Evolutionary conservation across 2,888 invertebrate species (phyloP), one percentile per base, ranked within the genome.

Genomic region (Prionchulus punctatus): DNA sequence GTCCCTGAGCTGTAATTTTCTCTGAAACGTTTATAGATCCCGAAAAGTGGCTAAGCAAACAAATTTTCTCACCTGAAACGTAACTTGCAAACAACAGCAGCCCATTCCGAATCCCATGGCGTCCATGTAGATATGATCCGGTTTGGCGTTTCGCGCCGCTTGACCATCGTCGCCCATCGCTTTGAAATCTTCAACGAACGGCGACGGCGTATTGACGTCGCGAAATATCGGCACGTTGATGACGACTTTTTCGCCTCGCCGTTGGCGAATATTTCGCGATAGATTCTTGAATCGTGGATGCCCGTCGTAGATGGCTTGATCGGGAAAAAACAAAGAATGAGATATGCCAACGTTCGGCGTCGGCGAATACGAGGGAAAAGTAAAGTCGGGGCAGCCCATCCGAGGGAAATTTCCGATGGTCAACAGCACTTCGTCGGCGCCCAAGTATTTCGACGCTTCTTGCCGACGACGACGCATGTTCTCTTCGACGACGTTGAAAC

Each of bases 51-150:
- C n/a, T n/a, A n/a, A n/a, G n/a, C n/a, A n/a, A n/a, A n/a, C n/a
- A n/a, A n/a, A n/a, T n/a, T n/a, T n/a, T n/a, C n/a, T n/a, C n/a
- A n/a, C n/a, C n/a, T n/a, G n/a, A n/a, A n/a, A n/a, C n/a, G n/a
- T n/a, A n/a, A n/a, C n/a, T 73, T 96, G 96, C 43, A 96, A 78
- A 71, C 94, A 96, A 68, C 89, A 91, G 72, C 92, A 92, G 30
- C 98, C 98, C 98, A 98, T 98, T 56, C 94, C 96, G 72, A 98
- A 98, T 27, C 94, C 96, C 96, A 98, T 96, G 1, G 91, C 89
- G 74, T 99, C 98, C 84, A 98, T 84, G 69, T 96, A 91, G 61
- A 99, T 86, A 68, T 90, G 87, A 76, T 94, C 86, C 0, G 86
- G 85, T 66, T 81, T 77, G 0, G 85, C 85, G 1, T 82, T 82